phyloP scores from a whole-genome alignment of 2,113 vertebrate genomes.

The Oncorhynchus tshawytscha region DNA sequence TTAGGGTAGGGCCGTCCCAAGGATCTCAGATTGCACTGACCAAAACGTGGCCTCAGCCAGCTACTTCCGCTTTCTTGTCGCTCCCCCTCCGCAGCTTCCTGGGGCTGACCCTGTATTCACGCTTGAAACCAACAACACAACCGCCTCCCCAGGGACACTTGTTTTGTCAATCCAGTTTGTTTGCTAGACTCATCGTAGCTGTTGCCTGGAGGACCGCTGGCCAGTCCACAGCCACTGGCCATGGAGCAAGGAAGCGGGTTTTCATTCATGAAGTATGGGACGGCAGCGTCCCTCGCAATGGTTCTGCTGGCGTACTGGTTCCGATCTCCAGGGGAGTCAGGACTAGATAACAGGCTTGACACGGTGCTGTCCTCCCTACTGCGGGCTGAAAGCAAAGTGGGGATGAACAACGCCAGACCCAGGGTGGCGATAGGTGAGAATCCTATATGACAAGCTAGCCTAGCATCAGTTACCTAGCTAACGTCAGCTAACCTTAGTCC shows the following conservation, averaged over 20 bases:
- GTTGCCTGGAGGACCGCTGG: too few relatives aligned
- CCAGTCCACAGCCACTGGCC: conserved; percentile 5
- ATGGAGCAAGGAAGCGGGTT: conserved; percentile 56
- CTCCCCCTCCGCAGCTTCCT: too few relatives aligned
- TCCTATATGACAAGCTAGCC: conserved; percentile 1
- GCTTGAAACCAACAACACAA: too few relatives aligned
- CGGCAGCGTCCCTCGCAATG: conserved; percentile 64
- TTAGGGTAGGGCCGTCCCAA: neutral
- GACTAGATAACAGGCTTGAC: conserved; percentile 72
- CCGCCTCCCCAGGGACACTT: too few relatives aligned
- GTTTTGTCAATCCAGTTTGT: too few relatives aligned
- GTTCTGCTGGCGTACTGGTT: conserved; percentile 73
- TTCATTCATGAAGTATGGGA: conserved; percentile 67
- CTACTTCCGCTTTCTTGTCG: too few relatives aligned
- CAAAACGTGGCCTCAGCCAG: too few relatives aligned
- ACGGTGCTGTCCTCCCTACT: conserved; percentile 76
- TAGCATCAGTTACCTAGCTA: neutral
- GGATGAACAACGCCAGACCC: conserved; percentile 62
- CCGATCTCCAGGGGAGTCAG: conserved; percentile 54
- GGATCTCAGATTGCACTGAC: too few relatives aligned
- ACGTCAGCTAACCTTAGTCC: neutral
- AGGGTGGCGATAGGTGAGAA: conserved; percentile 75
- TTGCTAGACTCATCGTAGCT: too few relatives aligned
- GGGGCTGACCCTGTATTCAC: too few relatives aligned
- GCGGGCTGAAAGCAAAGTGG: conserved; percentile 76